phyloP scores from a whole-genome alignment of 2,888 invertebrate species.

The Plagodis dolabraria region DNA sequence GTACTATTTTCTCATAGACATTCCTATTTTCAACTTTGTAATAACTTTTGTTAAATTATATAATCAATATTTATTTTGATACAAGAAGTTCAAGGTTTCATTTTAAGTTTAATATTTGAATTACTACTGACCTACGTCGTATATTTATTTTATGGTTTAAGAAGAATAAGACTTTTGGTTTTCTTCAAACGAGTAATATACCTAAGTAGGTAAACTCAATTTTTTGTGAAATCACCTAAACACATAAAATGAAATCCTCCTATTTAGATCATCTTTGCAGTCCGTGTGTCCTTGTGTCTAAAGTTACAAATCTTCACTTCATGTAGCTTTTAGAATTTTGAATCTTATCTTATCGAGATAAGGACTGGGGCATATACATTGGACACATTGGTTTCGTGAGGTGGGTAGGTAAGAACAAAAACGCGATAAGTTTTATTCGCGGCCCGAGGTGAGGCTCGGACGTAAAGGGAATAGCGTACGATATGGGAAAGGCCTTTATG shows the following conservation, averaged over 20 bases:
- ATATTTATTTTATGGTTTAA: too few species aligned
- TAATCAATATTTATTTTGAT: too few species aligned
- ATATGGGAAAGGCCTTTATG: slow-evolving; percentile 38
- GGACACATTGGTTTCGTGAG: slow-evolving; percentile 37
- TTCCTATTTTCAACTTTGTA: too few species aligned
- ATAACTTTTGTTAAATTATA: too few species aligned
- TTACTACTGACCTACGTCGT: too few species aligned
- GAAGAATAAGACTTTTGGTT: too few species aligned
- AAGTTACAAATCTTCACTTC: slow-evolving; percentile 36
- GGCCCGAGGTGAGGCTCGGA: slow-evolving; percentile 55
- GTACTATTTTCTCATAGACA: too few species aligned
- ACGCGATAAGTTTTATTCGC: slow-evolving; percentile 71
- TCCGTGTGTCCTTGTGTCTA: slow-evolving; percentile 52
- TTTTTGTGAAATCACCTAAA: slow-evolving; percentile 58
- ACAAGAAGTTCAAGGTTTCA: too few species aligned
- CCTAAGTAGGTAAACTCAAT: slow-evolving; percentile 33
- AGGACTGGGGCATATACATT: slow-evolving; percentile 7
- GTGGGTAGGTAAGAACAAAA: slow-evolving; percentile 60
- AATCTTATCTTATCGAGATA: slow-evolving; percentile 31
- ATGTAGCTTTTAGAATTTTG: slow-evolving; percentile 17
- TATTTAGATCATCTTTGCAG: slow-evolving; percentile 76
- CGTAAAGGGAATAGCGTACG: slow-evolving; percentile 42
- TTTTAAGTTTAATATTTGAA: too few species aligned
- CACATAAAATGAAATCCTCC: slow-evolving; percentile 68
- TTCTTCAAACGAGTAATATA: too few species aligned